phyloP scores from a whole-genome alignment of 2,797 vertebrate genomes.

The Danio kyathit region DNA sequence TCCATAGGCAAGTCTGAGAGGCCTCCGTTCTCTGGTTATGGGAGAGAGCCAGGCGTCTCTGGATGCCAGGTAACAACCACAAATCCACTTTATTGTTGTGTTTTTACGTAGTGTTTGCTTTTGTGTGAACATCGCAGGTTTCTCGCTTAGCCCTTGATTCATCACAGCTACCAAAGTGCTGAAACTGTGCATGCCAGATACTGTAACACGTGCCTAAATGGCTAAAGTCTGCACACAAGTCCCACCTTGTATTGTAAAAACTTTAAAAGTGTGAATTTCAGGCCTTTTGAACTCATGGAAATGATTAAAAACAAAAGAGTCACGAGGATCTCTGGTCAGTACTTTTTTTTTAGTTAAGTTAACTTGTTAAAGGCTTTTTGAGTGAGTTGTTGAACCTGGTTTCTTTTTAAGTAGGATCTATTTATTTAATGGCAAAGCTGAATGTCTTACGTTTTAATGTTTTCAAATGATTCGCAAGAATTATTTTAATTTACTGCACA shows the following conservation, averaged over 20 bases:
- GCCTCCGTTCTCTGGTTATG: slow-evolving; percentile 79
- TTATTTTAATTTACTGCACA: too few species aligned
- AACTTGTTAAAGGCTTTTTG: neutral
- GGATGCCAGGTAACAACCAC: slow-evolving; percentile 88
- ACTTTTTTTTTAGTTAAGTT: neutral
- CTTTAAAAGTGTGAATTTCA: neutral
- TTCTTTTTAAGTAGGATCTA: neutral
- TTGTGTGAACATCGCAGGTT: slow-evolving; percentile 1
- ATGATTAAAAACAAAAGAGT: neutral
- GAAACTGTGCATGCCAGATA: slow-evolving; percentile 16
- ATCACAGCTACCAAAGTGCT: slow-evolving; percentile 26
- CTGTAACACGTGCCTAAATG: slow-evolving; percentile 3
- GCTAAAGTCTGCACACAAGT: neutral
- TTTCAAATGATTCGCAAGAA: too few species aligned
- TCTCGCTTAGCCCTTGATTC: slow-evolving; percentile 28
- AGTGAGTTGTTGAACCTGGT: neutral
- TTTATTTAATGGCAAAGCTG: neutral
- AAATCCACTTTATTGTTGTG: neutral
- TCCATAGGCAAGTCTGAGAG: slow-evolving; percentile 79
- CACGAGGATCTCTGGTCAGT: neutral
- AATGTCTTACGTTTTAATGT: too few species aligned
- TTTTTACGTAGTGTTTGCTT: slow-evolving; percentile 18
- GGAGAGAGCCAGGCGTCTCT: slow-evolving; percentile 86
- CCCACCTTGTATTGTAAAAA: neutral
- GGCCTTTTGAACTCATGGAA: neutral